A percentile compares a stretch with the other conserved stretches of the same genome.
phyloP scores from a whole-genome alignment of 2,113 vertebrate genomes.

The Caracal caracal region DNA sequence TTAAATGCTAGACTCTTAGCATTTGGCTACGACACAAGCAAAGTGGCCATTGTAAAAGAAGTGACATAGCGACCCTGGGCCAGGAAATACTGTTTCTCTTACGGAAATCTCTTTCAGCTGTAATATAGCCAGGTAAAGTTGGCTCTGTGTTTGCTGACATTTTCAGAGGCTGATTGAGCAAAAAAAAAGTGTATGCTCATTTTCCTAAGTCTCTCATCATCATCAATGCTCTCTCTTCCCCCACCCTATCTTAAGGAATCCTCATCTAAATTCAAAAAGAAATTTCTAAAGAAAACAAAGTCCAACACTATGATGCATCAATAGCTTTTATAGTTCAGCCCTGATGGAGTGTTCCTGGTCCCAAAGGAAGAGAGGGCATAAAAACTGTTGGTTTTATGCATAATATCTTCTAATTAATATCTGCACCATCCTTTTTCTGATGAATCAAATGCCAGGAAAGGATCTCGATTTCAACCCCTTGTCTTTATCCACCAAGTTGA shows the following conservation, averaged over 20 bases:
- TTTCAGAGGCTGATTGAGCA: constrained; percentile 9
- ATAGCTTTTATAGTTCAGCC: neutral
- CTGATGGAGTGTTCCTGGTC: neutral
- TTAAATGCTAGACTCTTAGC: neutral
- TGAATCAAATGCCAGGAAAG: neutral
- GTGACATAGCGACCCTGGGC: neutral
- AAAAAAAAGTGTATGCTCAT: neutral
- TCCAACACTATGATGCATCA: neutral
- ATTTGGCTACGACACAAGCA: neutral
- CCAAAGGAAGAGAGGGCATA: neutral
- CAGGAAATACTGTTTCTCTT: constrained; percentile 14
- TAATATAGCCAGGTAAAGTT: neutral
- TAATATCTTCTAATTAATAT: neutral
- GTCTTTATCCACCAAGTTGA: neutral
- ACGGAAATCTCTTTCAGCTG: neutral
- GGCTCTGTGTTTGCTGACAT: constrained; percentile 35
- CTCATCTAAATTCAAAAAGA: neutral
- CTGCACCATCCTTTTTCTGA: neutral
- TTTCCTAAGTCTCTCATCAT: neutral
- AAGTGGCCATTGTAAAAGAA: neutral
- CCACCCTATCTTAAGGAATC: neutral
- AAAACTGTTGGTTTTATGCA: neutral
- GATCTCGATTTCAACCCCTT: neutral
- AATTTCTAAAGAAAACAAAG: neutral
- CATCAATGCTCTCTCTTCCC: neutral